These are phyloP conservation scores for Perccottus glenii DNA, from an alignment of 2,113 vertebrate species.

Conservation along the genomic window DNA sequence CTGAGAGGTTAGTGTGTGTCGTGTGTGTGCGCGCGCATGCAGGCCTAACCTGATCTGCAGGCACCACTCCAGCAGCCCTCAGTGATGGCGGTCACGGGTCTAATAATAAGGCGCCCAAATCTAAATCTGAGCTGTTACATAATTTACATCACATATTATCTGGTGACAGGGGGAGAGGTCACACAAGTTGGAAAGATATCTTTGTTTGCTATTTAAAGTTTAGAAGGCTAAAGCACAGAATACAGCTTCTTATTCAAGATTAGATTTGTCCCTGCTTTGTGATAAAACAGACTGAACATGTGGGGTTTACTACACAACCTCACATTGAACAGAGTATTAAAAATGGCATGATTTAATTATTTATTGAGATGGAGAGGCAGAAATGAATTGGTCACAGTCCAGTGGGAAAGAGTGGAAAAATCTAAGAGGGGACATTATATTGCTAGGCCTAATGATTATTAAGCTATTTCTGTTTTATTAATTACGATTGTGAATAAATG, in stretches of 20 bases:
- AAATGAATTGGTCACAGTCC: slow-evolving; percentile 21
- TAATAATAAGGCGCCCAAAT: slow-evolving; percentile 65
- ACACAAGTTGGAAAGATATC: slow-evolving; percentile 16
- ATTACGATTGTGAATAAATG: not conserved
- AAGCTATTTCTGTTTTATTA: slow-evolving; percentile 9
- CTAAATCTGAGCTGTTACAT: slow-evolving; percentile 66
- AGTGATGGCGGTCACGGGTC: slow-evolving; percentile 60
- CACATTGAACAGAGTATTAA: not conserved
- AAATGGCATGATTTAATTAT: slow-evolving; percentile 8
- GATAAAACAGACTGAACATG: not conserved
- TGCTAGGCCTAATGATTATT: slow-evolving; percentile 33
- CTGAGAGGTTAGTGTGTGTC: slow-evolving; percentile 42
- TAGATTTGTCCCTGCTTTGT: not conserved
- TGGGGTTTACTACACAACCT: slow-evolving; percentile 7
- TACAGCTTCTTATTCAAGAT: slow-evolving; percentile 7
- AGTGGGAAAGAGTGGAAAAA: slow-evolving; percentile 10
- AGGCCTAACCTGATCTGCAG: slow-evolving; percentile 34
- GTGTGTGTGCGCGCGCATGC: not conserved
- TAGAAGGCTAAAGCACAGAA: slow-evolving; percentile 1
- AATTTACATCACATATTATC: slow-evolving; percentile 52
- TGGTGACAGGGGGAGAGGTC: slow-evolving; percentile 32
- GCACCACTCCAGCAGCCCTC: slow-evolving; percentile 51
- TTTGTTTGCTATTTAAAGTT: slow-evolving; percentile 17
- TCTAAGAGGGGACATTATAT: slow-evolving; percentile 22
- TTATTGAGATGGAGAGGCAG: slow-evolving; percentile 14